Evolutionary conservation across 2,113 vertebrate genomes (phyloP).

Genomic region (Notiomystis cincta): DNA sequence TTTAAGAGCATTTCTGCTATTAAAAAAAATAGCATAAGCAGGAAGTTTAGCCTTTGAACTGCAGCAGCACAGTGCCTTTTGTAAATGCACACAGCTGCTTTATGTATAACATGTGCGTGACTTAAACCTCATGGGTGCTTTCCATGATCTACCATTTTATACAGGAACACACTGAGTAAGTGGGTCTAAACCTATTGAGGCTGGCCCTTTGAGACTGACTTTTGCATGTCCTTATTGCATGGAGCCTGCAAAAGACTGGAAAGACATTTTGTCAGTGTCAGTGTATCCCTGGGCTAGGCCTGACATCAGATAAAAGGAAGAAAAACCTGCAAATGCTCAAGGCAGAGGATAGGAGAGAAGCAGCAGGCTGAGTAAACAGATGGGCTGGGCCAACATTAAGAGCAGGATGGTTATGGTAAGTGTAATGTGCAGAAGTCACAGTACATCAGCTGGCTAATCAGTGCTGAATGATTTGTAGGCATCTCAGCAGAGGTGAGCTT

Average conservation of each 20-base stretch:
- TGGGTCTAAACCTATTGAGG: not conserved
- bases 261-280: not conserved
- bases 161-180: not conserved
- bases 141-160: not conserved
- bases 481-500: conserved; percentile 22
- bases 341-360: not conserved
- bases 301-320: not conserved
- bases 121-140: not conserved
- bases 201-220: not conserved
- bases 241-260: not conserved
- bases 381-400: not conserved
- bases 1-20: not conserved
- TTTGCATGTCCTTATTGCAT: not conserved
- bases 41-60: not conserved
- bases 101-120: fast-evolving
- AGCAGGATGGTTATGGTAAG: not conserved
- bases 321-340: not conserved
- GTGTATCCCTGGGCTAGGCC: not conserved
- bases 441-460: conserved; percentile 32
- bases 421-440: conserved; percentile 19
- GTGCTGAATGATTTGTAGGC: conserved; percentile 19
- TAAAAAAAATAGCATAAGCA: not conserved
- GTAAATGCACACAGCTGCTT: not conserved
- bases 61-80: not conserved
- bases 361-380: not conserved